Base-by-base conservation (phyloP, 2,888 invertebrate species). In the Campoplex nolae region DNA sequence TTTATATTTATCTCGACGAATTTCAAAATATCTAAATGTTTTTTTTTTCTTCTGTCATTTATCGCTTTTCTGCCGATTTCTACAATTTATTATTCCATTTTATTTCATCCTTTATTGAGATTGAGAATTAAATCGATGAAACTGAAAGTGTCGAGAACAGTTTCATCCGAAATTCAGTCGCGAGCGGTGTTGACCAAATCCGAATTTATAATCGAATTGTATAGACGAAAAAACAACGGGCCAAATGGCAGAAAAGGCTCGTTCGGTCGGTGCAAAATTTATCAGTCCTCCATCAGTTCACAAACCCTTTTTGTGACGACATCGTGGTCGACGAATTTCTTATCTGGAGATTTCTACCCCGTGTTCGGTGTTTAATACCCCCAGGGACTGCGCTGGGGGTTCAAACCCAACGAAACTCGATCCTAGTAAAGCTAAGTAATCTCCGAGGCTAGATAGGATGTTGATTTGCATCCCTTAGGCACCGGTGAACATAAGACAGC, bases 401-500 rank as follows among this genome's bases (percentile, higher is more conserved):
- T 32, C 62, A 32, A 58, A 58, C 28, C 32, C 62, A 32, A 62
- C 16, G n/a, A 62, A 62, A 23, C 62, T 62, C 62, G 32, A 32
- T 62, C 13, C 62, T 62, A 32, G 62, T 32, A 32, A 62, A 16
- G 32, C 32, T 62, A 16, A 62, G 16, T 45, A 28, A 76, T 23
- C 62, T 62, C 62, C 62, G 32, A 16, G 28, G 32, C 62, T 32
- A 62, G 62, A 62, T 32, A 32, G 62, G 32, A 62, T 62, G 62
- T 62, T 62, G 32, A 62, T 62, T 62, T 62, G 62, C 62, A 62
- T 62, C 32, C 62, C 62, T 62, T 32, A 32, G 62, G 32, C 62
- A 62, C 62, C 32, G 62, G 32, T 11, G 6, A 62, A 62, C 32
- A 32, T 62, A 62, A 62, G 32, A 62, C 62, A 62, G 11, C 32